Base-by-base conservation (phyloP, 2,113 vertebrate species). In the Accipiter virgatus region DNA sequence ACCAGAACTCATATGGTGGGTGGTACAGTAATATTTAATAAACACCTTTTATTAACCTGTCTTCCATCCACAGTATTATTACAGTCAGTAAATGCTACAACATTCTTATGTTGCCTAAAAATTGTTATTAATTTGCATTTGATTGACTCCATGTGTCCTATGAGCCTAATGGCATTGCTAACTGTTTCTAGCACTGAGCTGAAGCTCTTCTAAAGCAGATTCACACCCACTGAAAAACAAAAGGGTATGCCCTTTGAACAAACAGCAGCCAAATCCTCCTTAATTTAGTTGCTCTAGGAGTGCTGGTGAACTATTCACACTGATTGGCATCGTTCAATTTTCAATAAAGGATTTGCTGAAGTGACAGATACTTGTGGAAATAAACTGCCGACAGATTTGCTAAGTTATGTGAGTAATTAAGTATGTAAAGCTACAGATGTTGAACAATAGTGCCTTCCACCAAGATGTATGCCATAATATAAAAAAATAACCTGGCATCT, bases 401-500 rank as follows among this genome's bases (percentile, higher is more conserved):
- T 95, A 98, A 98, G 97, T 97, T 97, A 96, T 95, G 97, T 95
- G 98, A 98, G 96, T 98, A 99, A 99, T 99, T 99, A 99, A 98
- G 97, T 98, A 98, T 93, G 97, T 93, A 97, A 98, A 98, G 96
- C 98, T 98, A 98, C 98, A 99, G 98, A 99, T 98, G 99, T 98
- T 98, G 98, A 98, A 98, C 98, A 98, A 98, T 97, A 96, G 97
- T 88, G 97, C 98, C 98, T 98, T 98, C 98, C 98, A 98, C 97
- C 94, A 98, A 98, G 98, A 98, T 95, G 98, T 97, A 98, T 97
- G 97, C 96, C 87, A 91, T 88, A 97, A 97, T 97, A 98, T 97
- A 98, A 96, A 98, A 96, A 98, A 98, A 98, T 98, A 99, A 98
- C 98, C 98, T 96, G 96, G 98, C 99, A 99, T 99, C 99, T 99